Evolutionary conservation across 2,113 vertebrate genomes (phyloP).

Genomic region (Coptodon bakossiorum): DNA sequence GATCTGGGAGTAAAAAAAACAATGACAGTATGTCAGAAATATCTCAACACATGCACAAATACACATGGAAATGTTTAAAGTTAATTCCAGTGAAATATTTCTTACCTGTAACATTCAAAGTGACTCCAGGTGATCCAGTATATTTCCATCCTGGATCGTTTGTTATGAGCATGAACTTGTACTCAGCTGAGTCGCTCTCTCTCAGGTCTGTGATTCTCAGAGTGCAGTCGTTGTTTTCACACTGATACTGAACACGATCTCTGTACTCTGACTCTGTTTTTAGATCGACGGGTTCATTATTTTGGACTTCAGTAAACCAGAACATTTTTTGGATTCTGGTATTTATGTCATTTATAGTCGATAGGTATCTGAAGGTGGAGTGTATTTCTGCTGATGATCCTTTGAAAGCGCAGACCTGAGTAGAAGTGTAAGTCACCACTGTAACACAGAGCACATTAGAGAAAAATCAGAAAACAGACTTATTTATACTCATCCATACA

Average conservation of each 20-base stretch:
- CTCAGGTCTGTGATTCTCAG: neutral
- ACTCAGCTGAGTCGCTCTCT: neutral
- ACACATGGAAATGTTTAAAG: neutral
- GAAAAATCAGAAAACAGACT: too few relatives aligned
- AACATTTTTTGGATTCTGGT: accelerated
- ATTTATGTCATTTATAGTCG: accelerated
- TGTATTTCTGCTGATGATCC: neutral
- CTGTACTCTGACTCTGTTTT: accelerated
- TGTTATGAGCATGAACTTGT: neutral
- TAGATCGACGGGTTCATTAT: neutral
- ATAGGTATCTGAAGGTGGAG: neutral
- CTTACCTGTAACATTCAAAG: neutral
- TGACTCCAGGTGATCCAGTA: neutral
- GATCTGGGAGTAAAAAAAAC: neutral
- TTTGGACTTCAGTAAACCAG: accelerated
- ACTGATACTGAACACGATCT: neutral
- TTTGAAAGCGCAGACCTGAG: neutral
- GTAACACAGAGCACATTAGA: too few relatives aligned
- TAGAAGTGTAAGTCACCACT: neutral
- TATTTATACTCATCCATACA: too few relatives aligned
- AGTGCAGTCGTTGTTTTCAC: accelerated
- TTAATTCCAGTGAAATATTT: accelerated
- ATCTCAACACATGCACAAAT: too few relatives aligned
- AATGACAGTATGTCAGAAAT: too few relatives aligned
- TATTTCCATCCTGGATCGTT: accelerated